phyloP scores from a whole-genome alignment of 2,888 invertebrate species.

The Molorchus minor region DNA sequence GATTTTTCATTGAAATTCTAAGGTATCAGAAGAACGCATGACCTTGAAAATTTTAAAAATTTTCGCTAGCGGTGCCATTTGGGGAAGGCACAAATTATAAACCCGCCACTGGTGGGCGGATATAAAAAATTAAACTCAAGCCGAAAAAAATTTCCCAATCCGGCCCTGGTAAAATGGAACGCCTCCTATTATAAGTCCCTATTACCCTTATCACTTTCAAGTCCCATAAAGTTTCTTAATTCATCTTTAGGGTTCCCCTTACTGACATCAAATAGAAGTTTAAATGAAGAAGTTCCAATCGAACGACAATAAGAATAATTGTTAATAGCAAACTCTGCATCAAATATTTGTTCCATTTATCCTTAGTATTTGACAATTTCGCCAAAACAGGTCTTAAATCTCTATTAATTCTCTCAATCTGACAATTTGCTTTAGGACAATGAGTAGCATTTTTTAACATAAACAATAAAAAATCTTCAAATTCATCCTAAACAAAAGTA shows the following conservation, averaged over 20 bases:
- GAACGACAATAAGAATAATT: constrained; percentile 21
- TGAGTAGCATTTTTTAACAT: constrained; percentile 23
- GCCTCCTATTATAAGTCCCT: constrained; percentile 12
- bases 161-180: too few relatives aligned
- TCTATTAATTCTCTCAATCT: constrained; percentile 20
- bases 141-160: too few relatives aligned
- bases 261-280: constrained; percentile 13
- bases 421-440: constrained; percentile 22
- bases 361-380: constrained; percentile 19
- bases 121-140: too few relatives aligned
- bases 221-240: constrained; percentile 12
- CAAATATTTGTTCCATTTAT: constrained; percentile 23
- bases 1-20: too few relatives aligned
- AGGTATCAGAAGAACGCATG: too few relatives aligned
- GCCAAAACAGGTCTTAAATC: constrained; percentile 26
- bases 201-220: neutral
- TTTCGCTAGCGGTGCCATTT: too few relatives aligned
- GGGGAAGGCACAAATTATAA: too few relatives aligned
- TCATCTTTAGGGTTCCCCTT: constrained; percentile 11
- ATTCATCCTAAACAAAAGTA: neutral
- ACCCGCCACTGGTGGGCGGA: too few relatives aligned
- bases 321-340: constrained; percentile 27
- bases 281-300: neutral
- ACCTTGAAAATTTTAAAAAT: too few relatives aligned
- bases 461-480: constrained; percentile 2